phyloP scores from a whole-genome alignment of 2,113 vertebrate genomes.

The Entomyzon cyanotis region DNA sequence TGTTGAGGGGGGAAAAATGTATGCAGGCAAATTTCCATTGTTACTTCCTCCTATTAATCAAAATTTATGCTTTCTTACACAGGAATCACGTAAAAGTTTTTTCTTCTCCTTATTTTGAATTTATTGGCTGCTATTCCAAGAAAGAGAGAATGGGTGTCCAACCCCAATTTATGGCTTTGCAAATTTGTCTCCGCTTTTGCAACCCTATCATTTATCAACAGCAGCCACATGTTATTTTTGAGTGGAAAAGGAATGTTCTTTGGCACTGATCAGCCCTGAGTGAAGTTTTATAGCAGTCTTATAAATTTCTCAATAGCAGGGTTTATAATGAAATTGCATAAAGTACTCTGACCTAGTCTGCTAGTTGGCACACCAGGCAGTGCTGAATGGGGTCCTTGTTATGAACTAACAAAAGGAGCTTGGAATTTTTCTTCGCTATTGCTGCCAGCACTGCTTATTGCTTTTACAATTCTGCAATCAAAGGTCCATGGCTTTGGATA shows the following conservation, averaged over 20 bases:
- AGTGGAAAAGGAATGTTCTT: slow-evolving; percentile 49
- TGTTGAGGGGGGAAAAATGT: background rate
- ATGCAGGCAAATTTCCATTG: background rate
- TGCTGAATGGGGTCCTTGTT: background rate
- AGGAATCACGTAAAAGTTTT: background rate
- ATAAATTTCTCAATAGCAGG: slow-evolving; percentile 31
- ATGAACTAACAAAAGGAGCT: background rate
- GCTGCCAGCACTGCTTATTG: background rate
- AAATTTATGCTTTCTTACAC: background rate
- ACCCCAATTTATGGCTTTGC: background rate
- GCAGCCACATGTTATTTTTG: slow-evolving; percentile 5
- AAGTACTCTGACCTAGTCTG: background rate
- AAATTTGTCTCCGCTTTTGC: background rate
- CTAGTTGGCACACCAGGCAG: background rate
- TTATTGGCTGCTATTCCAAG: background rate
- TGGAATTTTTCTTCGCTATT: background rate
- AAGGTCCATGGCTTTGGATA: background rate
- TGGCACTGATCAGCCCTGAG: slow-evolving; percentile 6
- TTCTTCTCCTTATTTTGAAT: background rate
- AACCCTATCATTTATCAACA: slow-evolving; percentile 2
- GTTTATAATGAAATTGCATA: slow-evolving; percentile 45
- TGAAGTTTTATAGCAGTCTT: slow-evolving; percentile 36
- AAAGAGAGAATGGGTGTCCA: background rate
- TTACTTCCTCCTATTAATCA: background rate
- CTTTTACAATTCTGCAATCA: background rate